phyloP scores from a whole-genome alignment of 1,140 invertebrate species.

The Halesus radiatus region DNA sequence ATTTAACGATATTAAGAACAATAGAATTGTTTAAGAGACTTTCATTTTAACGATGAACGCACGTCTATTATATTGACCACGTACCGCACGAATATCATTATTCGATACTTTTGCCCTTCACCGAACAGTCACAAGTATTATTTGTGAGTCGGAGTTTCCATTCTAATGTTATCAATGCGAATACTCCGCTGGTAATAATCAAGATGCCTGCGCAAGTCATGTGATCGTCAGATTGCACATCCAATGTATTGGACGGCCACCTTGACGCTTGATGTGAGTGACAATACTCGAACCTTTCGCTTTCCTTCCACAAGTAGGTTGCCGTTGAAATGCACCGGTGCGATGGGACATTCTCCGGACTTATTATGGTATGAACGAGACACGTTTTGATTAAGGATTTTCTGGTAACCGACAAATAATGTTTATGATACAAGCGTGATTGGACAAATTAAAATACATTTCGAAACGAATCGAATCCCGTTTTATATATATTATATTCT shows the following conservation, averaged over 20 bases:
- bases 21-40: constrained; percentile 12
- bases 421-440: constrained; percentile 7
- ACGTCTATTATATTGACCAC: not conserved
- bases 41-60: constrained; percentile 9
- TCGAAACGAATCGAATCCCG: not conserved
- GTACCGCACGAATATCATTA: constrained; percentile 25
- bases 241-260: not conserved
- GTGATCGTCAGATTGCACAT: constrained; percentile 14
- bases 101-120: constrained; percentile 10
- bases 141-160: constrained; percentile 12
- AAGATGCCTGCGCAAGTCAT: not conserved
- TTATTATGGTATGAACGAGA: constrained; percentile 25
- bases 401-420: not conserved
- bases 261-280: not conserved
- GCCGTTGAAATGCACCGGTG: not conserved
- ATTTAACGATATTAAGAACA: not conserved
- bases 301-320: constrained; percentile 22
- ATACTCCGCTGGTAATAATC: not conserved
- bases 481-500: no score
- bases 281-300: constrained; percentile 34
- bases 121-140: not conserved
- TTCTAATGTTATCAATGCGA: constrained; percentile 6
- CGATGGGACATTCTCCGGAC: constrained; percentile 33
- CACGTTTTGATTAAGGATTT: constrained; percentile 30
- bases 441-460: constrained; percentile 12